Conservation (phyloP, 2,888 invertebrate genomes). For the Hemistola chrysoprasaria region DNA sequence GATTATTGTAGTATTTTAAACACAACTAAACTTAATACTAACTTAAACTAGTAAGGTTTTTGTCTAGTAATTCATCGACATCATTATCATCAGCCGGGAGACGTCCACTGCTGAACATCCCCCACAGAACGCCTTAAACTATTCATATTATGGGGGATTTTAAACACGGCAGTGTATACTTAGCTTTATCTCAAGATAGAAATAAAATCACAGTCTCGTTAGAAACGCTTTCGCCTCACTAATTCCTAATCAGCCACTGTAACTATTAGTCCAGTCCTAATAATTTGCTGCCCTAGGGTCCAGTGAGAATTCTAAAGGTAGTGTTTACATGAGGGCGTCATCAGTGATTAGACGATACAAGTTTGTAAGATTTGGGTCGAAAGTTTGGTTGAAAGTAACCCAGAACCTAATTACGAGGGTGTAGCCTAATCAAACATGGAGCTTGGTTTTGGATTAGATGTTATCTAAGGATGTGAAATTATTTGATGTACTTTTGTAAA, state of each 20-base stretch:
- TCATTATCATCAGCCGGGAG: no score
- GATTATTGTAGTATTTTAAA: no score
- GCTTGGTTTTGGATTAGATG: no score
- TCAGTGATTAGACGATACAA: conserved; percentile 14
- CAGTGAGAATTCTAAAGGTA: conserved; percentile 4
- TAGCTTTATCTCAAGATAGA: not conserved
- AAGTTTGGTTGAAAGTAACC: not conserved
- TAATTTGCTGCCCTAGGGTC: conserved; percentile 10
- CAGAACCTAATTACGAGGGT: not conserved
- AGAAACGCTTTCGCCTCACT: conserved; percentile 6
- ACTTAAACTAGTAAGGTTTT: no score
- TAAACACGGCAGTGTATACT: not conserved
- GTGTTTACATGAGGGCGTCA: conserved; percentile 1
- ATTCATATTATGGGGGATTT: no score
- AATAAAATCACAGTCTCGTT: not conserved
- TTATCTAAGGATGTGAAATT: no score
- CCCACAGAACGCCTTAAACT: no score
- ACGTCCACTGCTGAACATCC: no score
- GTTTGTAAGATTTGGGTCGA: conserved; percentile 7
- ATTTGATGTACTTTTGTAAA: no score
- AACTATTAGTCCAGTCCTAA: conserved; percentile 18
- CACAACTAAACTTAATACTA: no score
- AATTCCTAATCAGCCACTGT: conserved; percentile 10
- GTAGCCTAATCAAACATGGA: no score
- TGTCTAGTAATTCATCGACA: no score